Evolutionary conservation across 2,888 invertebrate species (phyloP), one percentile per base, ranked within the genome.

Genomic region (Chrysolina americana): DNA sequence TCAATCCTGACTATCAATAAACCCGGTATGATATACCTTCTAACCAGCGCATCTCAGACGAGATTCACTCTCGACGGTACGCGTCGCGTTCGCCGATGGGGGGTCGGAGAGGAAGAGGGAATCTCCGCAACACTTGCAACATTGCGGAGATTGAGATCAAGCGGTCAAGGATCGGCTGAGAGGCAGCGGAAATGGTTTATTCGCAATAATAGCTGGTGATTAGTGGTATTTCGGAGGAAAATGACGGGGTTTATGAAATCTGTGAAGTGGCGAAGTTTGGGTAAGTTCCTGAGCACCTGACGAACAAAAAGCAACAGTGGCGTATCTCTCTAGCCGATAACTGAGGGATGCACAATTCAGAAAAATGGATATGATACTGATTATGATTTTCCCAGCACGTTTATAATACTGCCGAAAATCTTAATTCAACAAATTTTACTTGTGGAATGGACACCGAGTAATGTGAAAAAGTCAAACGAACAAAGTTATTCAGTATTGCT

Each of bases 101-200:
- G n/a, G 17, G 21, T 2, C 59, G 59, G 23, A 36, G 59, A 23
- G 59, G 28, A 21, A 36, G 28, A 59, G 59, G 59, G n/a, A 23
- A 59, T 59, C 28, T 59, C 59, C n/a, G 59, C 36, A 59, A 50
- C 36, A 69, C 70, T 74, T 76, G 76, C 77, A 79, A 74, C 74
- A 80, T 83, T 83, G 83, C 83, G 82, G 21, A 23, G 82, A 85
- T 85, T 85, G 85, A 83, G 85, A 84, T 85, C 84, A 84, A 76
- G 82, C 85, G 85, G 85, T 85, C 85, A 85, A 85, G 85, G 85
- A 84, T 75, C 65, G 66, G 63, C 70, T 63, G 74, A 74, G 47
- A 73, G 65, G 70, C 70, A 74, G 70, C 74, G 74, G 74, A 74
- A 74, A 74, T 74, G 70, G 74, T 74, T 77, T 73, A 75, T 73